These are phyloP conservation scores for Threskiornis aethiopicus DNA, from an alignment of 2,797 vertebrate genomes.

Conservation along the genomic window DNA sequence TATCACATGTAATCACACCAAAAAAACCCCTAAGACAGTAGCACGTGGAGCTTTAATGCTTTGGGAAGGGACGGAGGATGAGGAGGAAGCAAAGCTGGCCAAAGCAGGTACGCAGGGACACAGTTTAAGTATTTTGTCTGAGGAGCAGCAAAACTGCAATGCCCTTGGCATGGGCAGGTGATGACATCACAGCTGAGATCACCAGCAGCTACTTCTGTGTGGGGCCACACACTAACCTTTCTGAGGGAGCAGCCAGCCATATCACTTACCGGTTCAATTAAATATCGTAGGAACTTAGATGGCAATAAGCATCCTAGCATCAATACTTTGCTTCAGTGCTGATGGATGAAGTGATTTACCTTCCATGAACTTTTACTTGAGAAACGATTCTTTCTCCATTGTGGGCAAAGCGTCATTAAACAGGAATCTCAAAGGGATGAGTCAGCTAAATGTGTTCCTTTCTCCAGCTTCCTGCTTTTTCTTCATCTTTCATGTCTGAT, in stretches of 20 bases:
- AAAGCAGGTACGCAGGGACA: background rate
- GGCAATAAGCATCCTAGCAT: background rate
- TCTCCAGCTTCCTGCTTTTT: background rate
- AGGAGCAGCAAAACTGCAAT: background rate
- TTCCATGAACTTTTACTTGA: background rate
- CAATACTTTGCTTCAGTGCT: background rate
- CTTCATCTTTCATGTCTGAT: background rate
- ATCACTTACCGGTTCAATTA: background rate
- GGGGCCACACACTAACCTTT: background rate
- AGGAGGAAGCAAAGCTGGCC: background rate
- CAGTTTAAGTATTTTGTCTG: background rate
- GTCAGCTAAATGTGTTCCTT: background rate
- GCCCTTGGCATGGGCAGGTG: background rate
- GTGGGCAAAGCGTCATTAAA: background rate
- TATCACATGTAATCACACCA: background rate
- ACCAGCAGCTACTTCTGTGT: background rate
- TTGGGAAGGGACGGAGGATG: background rate
- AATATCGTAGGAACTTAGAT: background rate
- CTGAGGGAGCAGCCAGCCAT: background rate
- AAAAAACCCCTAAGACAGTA: fast-evolving
- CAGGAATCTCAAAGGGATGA: background rate
- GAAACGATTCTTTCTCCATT: background rate
- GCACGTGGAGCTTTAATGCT: background rate
- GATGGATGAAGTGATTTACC: background rate
- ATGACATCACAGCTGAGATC: background rate